Conservation (phyloP, 2,888 invertebrate genomes). For the Eupithecia subumbrata region DNA sequence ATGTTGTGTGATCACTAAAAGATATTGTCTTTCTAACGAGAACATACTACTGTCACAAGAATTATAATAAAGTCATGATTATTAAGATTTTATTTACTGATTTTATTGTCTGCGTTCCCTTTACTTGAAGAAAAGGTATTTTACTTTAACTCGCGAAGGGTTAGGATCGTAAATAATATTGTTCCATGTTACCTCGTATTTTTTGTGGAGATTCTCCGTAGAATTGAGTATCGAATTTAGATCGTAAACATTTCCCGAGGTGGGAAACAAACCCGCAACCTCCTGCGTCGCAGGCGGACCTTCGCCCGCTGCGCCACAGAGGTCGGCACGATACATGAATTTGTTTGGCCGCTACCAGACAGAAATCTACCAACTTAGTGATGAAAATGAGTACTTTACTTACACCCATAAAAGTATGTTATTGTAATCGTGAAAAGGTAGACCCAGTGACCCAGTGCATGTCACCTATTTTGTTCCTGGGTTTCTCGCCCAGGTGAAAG, state of each 20-base stretch:
- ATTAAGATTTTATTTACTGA: neutral
- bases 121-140: neutral
- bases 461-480: neutral
- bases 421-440: neutral
- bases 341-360: neutral
- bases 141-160: neutral
- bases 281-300: too few species aligned
- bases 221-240: neutral
- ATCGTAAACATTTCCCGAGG: too few species aligned
- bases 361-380: neutral
- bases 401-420: neutral
- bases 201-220: neutral
- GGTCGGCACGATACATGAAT: neutral
- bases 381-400: neutral
- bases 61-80: neutral
- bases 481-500: neutral
- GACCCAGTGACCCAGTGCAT: conserved; percentile 1
- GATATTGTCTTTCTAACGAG: conserved; percentile 6
- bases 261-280: too few species aligned
- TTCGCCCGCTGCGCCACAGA: too few species aligned
- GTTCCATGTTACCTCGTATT: neutral
- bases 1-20: conserved; percentile 15
- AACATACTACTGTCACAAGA: neutral
- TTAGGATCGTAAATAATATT: neutral
- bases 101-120: neutral